Base-by-base conservation (phyloP, 1,140 invertebrate genomes). In the Macrocentrus cingulum region DNA sequence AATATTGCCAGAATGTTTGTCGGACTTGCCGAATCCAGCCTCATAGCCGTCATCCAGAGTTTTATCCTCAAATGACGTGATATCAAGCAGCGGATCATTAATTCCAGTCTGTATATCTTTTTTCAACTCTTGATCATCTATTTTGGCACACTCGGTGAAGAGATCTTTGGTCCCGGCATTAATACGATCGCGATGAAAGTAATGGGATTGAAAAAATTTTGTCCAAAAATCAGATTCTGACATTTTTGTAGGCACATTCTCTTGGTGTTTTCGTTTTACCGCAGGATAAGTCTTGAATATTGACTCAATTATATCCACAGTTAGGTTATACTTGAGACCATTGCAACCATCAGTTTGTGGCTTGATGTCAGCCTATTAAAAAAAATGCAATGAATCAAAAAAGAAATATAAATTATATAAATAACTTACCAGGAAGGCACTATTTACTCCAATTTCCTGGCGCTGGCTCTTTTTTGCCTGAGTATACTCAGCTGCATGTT, bases 241-340 rank as follows among this genome's bases (percentile, higher is more conserved):
- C 85, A 99, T 87, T 82, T 96, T 94, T 61, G 90, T 84, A 42
- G 97, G 98, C 32, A 99, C 97, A 81, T 95, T 90, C 80, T 99
- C 96, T 60, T 89, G 80, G 81, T 99, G 95, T 84, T 99, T 99
- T 81, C 90, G 90, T 72, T 95, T 92, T 0, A 99, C 97, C 67
- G 95, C 94, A 20, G 98, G 97, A 84, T 99, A 99, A 65, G 97
- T 99, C 81, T 95, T 95, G 80, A 99, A 99, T 81, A 99, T 98
- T 69, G 93, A 93, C 67, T 98, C 90, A 76, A 99, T 98, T 39
- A 98, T 91, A 77, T 99, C 97, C 46, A 91, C 84, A 8, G 95
- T 98, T 49, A 99, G 85, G 81, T 99, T 99, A 76, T 99, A 98
- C 77, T 95, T 94, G 11, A 99, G 84, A 68, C 94, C 94, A 81